phyloP scores from a whole-genome alignment of 2,113 vertebrate species.

The Calypte anna region DNA sequence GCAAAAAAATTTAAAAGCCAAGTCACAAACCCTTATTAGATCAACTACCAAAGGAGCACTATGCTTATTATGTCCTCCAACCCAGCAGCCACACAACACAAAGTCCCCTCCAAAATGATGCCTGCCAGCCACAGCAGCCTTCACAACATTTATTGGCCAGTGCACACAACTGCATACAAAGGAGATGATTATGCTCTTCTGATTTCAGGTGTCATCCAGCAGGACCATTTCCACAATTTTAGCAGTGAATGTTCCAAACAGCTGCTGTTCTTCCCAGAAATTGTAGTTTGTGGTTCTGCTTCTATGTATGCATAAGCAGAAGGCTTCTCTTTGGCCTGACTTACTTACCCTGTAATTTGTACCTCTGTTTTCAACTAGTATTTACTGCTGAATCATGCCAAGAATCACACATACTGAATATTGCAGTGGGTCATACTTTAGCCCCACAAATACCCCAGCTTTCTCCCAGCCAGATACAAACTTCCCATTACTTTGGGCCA shows the following conservation, averaged over 20 bases:
- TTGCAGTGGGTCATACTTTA: constrained; percentile 25
- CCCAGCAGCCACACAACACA: background rate
- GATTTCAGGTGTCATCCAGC: constrained; percentile 1
- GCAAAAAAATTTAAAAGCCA: background rate
- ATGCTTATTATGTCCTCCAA: background rate
- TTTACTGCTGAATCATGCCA: constrained; percentile 54
- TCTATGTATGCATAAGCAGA: background rate
- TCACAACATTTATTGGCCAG: background rate
- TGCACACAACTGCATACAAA: background rate
- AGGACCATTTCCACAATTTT: background rate
- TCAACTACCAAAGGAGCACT: background rate
- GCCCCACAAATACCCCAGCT: constrained; percentile 23
- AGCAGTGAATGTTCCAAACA: background rate
- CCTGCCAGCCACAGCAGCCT: background rate
- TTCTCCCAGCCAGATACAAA: constrained; percentile 36
- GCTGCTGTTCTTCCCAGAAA: constrained; percentile 3
- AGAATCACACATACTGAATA: constrained; percentile 55
- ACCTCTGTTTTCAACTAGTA: constrained; percentile 54
- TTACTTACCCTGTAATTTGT: constrained; percentile 53
- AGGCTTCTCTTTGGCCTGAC: background rate
- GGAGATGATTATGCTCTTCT: background rate
- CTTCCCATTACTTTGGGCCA: constrained; percentile 18
- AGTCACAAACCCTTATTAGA: background rate
- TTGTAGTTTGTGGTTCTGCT: background rate
- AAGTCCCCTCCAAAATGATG: background rate